phyloP scores from a whole-genome alignment of 2,797 vertebrate species.

The Peromyscus aztecus region DNA sequence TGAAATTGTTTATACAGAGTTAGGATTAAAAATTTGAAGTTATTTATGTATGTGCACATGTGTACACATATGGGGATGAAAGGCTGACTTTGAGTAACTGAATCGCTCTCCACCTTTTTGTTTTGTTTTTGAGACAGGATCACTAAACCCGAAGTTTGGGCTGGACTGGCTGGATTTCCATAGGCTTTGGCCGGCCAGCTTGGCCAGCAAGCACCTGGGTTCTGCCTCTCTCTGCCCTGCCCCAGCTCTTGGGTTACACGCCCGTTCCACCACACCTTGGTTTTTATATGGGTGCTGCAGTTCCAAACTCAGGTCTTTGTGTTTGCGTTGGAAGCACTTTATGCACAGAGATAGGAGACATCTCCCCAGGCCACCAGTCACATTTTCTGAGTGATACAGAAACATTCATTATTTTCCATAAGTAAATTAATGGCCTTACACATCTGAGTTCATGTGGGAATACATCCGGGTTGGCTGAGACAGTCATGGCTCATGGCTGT shows the following conservation, averaged over 20 bases:
- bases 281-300: neutral
- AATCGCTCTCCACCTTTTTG: no score
- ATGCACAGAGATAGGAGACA: neutral
- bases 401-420: slow-evolving; percentile 5
- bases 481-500: neutral
- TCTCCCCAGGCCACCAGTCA: neutral
- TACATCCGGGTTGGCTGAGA: neutral
- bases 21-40: neutral
- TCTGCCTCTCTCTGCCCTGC: neutral
- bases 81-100: no score
- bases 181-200: neutral
- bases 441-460: neutral
- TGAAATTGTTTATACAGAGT: neutral
- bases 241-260: neutral
- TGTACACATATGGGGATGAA: neutral
- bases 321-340: neutral
- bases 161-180: neutral
- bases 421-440: neutral
- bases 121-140: neutral
- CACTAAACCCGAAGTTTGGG: neutral
- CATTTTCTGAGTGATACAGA: slow-evolving; percentile 25
- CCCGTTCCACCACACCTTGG: no score
- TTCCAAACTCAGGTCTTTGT: neutral
- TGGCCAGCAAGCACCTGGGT: neutral
- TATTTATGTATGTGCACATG: neutral